Conservation (phyloP, 1,140 invertebrate genomes). For the Odontomachus brunneus region DNA sequence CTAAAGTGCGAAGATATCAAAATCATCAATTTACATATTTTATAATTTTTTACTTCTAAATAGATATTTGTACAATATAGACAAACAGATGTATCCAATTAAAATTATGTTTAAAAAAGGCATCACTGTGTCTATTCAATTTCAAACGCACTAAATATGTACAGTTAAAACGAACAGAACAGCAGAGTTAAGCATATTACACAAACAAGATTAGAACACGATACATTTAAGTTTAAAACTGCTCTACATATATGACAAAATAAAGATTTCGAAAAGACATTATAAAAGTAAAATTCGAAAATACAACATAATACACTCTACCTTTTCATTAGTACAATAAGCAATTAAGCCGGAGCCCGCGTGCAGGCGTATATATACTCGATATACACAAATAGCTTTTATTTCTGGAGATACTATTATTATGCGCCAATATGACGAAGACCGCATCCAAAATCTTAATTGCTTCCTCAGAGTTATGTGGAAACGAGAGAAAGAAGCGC, state of each 20-base stretch:
- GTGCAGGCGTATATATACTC: neutral
- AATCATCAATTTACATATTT: neutral
- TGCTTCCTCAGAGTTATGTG: conserved; percentile 85
- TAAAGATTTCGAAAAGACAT: conserved; percentile 36
- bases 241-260: neutral
- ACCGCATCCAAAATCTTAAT: neutral
- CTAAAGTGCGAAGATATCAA: neutral
- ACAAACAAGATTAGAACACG: neutral
- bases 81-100: conserved; percentile 5
- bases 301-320: neutral
- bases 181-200: neutral
- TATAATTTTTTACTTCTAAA: conserved; percentile 16
- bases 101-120: too few species aligned
- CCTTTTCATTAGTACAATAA: conserved; percentile 11
- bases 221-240: neutral
- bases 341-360: conserved; percentile 22
- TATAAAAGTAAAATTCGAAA: conserved; percentile 44
- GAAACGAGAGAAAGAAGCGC: conserved; percentile 92
- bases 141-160: too few species aligned
- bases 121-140: too few species aligned
- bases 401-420: conserved; percentile 17
- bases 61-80: conserved; percentile 36
- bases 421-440: conserved; percentile 14
- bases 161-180: too few species aligned
- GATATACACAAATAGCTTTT: neutral